A percentile compares a stretch with the other conserved stretches of the same genome.
Conservation (phyloP, 2,888 invertebrate genomes). For the Thecophora atra region DNA sequence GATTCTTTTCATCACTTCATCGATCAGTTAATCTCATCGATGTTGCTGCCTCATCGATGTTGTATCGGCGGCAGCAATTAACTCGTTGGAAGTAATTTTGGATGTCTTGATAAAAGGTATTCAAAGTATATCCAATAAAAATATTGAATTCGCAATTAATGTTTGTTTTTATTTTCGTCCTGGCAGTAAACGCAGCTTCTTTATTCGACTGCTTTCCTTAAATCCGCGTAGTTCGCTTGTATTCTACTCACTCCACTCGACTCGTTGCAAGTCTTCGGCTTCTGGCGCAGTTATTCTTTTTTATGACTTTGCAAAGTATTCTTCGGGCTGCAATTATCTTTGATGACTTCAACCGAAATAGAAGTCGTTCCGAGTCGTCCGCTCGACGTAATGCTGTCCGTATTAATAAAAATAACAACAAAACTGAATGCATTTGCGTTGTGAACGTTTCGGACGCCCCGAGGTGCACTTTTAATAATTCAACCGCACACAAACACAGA, state of each 20-base stretch:
- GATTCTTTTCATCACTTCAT: too few species aligned
- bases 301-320: background rate
- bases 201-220: too few species aligned
- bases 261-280: background rate
- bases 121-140: too few species aligned
- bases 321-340: constrained; percentile 23
- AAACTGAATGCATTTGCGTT: background rate
- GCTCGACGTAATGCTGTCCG: background rate
- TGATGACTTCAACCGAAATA: constrained; percentile 13
- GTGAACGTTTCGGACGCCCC: constrained; percentile 7
- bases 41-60: too few species aligned
- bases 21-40: too few species aligned
- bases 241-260: background rate
- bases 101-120: too few species aligned
- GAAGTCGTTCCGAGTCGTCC: background rate
- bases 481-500: constrained; percentile 14
- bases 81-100: too few species aligned
- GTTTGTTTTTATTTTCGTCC: too few species aligned
- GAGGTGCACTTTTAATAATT: constrained; percentile 33
- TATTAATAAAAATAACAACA: constrained; percentile 22
- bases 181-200: too few species aligned
- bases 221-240: background rate
- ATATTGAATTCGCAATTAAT: too few species aligned
- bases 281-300: background rate
- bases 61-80: too few species aligned